phyloP scores from a whole-genome alignment of 2,113 vertebrate genomes.

The Notechis scutatus region DNA sequence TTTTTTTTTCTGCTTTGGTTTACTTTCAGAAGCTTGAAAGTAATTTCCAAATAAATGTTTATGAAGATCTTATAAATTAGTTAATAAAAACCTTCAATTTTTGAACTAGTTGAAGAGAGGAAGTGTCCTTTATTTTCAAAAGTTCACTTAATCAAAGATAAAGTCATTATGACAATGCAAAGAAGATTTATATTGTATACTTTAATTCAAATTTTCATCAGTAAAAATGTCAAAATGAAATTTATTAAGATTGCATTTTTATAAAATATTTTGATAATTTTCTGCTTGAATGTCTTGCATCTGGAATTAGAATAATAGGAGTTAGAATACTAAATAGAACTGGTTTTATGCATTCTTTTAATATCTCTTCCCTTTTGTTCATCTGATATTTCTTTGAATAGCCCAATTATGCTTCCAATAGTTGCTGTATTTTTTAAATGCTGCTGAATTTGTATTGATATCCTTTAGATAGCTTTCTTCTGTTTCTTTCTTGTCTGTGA shows the following conservation, averaged over 20 bases:
- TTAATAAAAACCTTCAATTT: background rate
- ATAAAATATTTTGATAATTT: background rate
- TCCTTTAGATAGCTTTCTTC: accelerated
- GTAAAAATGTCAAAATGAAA: background rate
- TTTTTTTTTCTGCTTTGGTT: background rate
- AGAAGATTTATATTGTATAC: background rate
- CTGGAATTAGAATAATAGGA: background rate
- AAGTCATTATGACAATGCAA: background rate
- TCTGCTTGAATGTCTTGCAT: background rate
- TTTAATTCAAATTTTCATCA: background rate
- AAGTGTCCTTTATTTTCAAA: background rate
- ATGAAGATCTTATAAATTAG: background rate
- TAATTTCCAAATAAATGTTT: background rate
- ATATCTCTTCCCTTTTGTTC: background rate
- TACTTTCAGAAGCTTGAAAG: background rate
- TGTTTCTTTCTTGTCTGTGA: constrained; percentile 36
- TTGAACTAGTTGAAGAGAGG: background rate
- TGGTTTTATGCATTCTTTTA: background rate
- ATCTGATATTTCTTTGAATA: background rate
- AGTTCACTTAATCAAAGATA: background rate
- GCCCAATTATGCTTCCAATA: background rate
- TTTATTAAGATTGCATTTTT: background rate
- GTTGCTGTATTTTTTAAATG: background rate
- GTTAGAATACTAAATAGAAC: background rate
- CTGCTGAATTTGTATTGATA: background rate